These are phyloP conservation scores for Sceliomorpha sp. DNA, from an alignment of 2,888 invertebrate species.

Conservation along the genomic window DNA sequence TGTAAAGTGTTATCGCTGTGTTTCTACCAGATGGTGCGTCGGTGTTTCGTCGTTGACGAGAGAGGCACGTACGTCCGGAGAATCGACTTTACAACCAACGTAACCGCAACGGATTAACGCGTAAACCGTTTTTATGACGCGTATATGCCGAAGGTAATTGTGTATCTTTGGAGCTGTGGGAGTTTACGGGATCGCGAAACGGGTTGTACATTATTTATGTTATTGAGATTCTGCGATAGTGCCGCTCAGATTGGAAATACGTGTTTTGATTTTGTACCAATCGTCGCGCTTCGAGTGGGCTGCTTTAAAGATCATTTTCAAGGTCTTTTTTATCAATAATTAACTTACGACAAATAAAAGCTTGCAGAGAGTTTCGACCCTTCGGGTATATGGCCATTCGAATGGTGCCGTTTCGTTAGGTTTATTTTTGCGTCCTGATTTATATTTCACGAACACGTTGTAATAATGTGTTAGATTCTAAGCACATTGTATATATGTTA, in stretches of 20 bases:
- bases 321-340: too few relatives aligned
- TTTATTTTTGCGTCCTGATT: too few relatives aligned
- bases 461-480: too few relatives aligned
- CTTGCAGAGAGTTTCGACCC: too few relatives aligned
- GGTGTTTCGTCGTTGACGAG: slow-evolving; percentile 46
- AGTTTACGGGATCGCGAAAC: slow-evolving; percentile 38
- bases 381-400: too few relatives aligned
- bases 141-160: slow-evolving; percentile 54
- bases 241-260: slow-evolving; percentile 24
- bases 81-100: slow-evolving; percentile 50
- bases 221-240: slow-evolving; percentile 40
- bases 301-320: too few relatives aligned
- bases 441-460: too few relatives aligned
- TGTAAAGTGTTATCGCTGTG: slow-evolving; percentile 54
- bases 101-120: slow-evolving; percentile 53
- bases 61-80: slow-evolving; percentile 39
- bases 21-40: slow-evolving; percentile 51
- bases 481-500: background rate
- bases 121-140: slow-evolving; percentile 56
- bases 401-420: too few relatives aligned
- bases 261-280: slow-evolving; percentile 24
- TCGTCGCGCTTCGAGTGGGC: too few relatives aligned
- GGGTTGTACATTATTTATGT: slow-evolving; percentile 50
- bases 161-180: slow-evolving; percentile 45
- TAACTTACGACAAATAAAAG: too few relatives aligned